phyloP scores from a whole-genome alignment of 2,797 vertebrate genomes.

The Lates japonicus region DNA sequence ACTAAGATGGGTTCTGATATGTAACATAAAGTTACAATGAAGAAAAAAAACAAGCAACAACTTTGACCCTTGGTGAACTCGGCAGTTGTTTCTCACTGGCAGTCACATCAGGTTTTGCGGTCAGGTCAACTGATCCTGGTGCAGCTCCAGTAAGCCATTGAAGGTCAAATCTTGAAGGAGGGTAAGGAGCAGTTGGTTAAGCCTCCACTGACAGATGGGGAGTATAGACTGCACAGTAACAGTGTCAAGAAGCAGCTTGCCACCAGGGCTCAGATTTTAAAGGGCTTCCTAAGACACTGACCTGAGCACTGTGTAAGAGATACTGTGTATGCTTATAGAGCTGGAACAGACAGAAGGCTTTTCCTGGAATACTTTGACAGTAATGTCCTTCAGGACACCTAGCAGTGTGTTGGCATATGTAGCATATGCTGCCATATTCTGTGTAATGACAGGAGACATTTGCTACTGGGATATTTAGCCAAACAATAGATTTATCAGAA shows the following conservation, averaged over 20 bases:
- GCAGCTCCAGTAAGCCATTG: slow-evolving; percentile 15
- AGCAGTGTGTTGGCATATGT: neutral
- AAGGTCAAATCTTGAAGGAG: slow-evolving; percentile 51
- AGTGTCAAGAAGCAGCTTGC: slow-evolving; percentile 60
- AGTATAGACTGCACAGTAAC: slow-evolving; percentile 45
- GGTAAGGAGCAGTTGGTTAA: slow-evolving; percentile 63
- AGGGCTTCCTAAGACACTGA: slow-evolving; percentile 57
- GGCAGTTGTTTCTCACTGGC: neutral
- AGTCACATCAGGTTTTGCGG: slow-evolving; percentile 14
- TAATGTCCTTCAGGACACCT: neutral
- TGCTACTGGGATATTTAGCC: neutral
- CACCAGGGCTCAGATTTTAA: slow-evolving; percentile 72
- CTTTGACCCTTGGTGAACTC: neutral
- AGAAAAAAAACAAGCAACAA: neutral
- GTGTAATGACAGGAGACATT: neutral
- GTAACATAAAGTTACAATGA: neutral
- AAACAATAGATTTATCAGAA: slow-evolving; percentile 10
- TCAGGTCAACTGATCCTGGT: slow-evolving; percentile 26
- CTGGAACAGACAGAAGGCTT: slow-evolving; percentile 17
- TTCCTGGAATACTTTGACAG: neutral
- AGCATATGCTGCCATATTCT: neutral
- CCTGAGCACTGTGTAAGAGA: slow-evolving; percentile 22
- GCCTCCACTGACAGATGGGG: slow-evolving; percentile 73
- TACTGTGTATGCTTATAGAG: slow-evolving; percentile 2
- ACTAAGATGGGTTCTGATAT: neutral